Base-by-base conservation (phyloP, 2,113 vertebrate species). In the Notechis scutatus region DNA sequence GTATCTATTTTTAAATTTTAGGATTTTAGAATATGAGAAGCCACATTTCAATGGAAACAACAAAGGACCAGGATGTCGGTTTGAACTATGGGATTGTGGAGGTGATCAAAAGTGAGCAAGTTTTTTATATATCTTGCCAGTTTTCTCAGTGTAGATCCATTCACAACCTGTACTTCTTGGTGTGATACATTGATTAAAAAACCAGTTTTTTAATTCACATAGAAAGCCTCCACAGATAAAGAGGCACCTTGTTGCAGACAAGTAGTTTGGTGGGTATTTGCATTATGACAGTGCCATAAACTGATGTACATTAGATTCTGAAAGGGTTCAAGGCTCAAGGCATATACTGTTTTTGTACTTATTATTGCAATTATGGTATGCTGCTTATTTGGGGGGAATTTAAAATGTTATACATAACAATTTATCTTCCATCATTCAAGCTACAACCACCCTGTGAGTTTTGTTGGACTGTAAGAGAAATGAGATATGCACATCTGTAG, bases 21-120 rank as follows among this genome's bases (percentile, higher is more conserved):
- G 99, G 97, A 99, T 99, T 95, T 96, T 99, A 95, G 99, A 99
- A 95, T 99, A 99, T 92, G 99, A 99, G 96, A 98, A 97, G 18
- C 98, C 98, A 0, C 96, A 96, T 91, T 92, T 98, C 45, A 97
- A 88, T 1, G 96, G 97, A 55, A 96, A 94, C 92, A 97, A 91
- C 95, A 98, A 98, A 95, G 97, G 97, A 93, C 89, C 96, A 0
- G 96, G 92, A 0, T 99, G 98, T 93, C 98, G 99, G 4, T 98
- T 99, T 85, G 99, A 99, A 96, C 96, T 99, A 6, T 99, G 99
- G 99, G 99, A 99, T 91, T 99, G 99, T 96, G 98, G 99, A 0
- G 99, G 99, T 0, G 98, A 99, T 96, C 97, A 97, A 24, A 99
- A 98, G 99, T 99, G 97, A 96, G 98, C 8, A 54, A 12, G 23